These are phyloP conservation scores for Catocala nupta DNA, from an alignment of 2,888 invertebrate genomes.

Conservation along the genomic window DNA sequence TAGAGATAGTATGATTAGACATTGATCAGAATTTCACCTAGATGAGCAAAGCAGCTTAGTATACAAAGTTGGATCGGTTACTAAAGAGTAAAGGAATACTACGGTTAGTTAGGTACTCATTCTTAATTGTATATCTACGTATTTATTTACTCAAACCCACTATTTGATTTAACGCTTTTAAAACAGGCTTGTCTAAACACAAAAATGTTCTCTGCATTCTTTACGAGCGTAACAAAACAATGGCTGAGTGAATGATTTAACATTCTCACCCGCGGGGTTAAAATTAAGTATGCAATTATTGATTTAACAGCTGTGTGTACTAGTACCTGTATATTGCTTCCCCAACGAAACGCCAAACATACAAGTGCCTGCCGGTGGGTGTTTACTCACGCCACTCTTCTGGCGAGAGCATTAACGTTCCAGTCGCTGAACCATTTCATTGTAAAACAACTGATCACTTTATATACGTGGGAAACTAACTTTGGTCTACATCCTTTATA, in stretches of 20 bases:
- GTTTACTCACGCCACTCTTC: conserved; percentile 41
- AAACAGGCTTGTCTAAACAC: conserved; percentile 2
- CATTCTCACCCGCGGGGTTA: conserved; percentile 32
- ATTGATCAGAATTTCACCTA: too few species aligned
- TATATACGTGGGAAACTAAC: too few species aligned
- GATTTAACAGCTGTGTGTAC: conserved; percentile 49
- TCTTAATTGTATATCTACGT: neutral
- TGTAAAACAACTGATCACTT: neutral
- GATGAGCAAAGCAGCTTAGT: neutral
- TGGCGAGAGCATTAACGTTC: conserved; percentile 14
- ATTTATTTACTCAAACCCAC: neutral
- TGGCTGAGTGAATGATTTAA: conserved; percentile 21
- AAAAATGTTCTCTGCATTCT: conserved; percentile 3
- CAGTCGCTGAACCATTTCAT: conserved; percentile 16
- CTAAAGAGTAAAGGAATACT: too few species aligned
- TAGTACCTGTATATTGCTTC: conserved; percentile 34
- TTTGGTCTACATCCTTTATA: too few species aligned
- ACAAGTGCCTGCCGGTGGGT: conserved; percentile 38
- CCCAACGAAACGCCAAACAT: conserved; percentile 46
- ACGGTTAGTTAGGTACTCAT: neutral
- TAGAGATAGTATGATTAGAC: too few species aligned
- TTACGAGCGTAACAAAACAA: conserved; percentile 15
- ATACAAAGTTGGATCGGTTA: too few species aligned
- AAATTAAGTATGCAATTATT: conserved; percentile 53
- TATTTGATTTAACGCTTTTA: conserved; percentile 5